These are phyloP conservation scores for Melanotaenia duboulayi DNA, from an alignment of 2,113 vertebrate genomes.

Conservation along the genomic window DNA sequence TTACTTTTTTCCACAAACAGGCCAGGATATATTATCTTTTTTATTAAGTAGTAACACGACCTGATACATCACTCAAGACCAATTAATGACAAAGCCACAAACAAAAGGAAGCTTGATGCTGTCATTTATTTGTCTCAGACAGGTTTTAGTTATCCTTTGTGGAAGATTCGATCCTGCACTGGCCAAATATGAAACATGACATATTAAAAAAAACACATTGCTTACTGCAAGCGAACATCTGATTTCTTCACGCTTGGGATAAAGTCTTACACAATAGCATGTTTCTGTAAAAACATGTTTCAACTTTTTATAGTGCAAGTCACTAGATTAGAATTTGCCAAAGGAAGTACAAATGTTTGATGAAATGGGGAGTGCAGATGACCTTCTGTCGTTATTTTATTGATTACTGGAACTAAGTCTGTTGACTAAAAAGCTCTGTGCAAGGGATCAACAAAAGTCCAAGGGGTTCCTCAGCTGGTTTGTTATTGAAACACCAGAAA, in stretches of 20 bases:
- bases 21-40: not conserved
- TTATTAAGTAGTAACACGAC: not conserved
- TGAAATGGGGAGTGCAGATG: slow-evolving; percentile 1
- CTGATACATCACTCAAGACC: not conserved
- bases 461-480: slow-evolving; percentile 3
- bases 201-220: not conserved
- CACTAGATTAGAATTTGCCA: slow-evolving; percentile 62
- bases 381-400: slow-evolving; percentile 29
- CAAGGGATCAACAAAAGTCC: slow-evolving; percentile 13
- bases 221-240: not conserved
- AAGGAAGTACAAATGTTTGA: slow-evolving; percentile 58
- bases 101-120: not conserved
- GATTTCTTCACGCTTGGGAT: slow-evolving; percentile 10
- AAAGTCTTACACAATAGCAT: slow-evolving; percentile 39
- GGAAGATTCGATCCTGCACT: not conserved
- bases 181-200: slow-evolving; percentile 2
- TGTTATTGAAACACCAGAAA: too few species aligned
- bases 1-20: not conserved
- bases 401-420: slow-evolving; percentile 65
- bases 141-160: slow-evolving; percentile 21
- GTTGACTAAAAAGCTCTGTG: slow-evolving; percentile 12
- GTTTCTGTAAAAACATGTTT: slow-evolving; percentile 42
- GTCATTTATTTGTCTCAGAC: not conserved
- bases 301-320: slow-evolving; percentile 55
- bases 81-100: not conserved